Conservation (phyloP, 2,888 invertebrate genomes). For the Diaprepes abbreviatus region DNA sequence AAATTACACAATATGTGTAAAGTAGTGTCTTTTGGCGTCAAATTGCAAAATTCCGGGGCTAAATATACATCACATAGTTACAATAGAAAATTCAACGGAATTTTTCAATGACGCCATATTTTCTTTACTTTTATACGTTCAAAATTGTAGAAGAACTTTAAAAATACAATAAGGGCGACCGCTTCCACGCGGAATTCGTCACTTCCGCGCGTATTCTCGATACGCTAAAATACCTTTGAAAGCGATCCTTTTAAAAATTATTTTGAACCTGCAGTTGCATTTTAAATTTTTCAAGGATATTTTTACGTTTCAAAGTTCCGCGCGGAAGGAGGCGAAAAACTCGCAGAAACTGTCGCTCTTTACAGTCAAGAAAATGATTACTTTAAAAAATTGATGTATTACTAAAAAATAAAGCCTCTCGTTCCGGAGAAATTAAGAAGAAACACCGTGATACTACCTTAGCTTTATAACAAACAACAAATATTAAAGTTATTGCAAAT, state of each 20-base stretch:
- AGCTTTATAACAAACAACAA: conserved; percentile 39
- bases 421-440: neutral
- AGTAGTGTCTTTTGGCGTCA: conserved; percentile 33
- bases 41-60: conserved; percentile 41
- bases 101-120: conserved; percentile 42
- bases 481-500: conserved; percentile 39
- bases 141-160: conserved; percentile 34
- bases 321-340: too few relatives aligned
- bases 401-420: conserved; percentile 14
- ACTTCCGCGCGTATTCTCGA: too few relatives aligned
- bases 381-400: conserved; percentile 1
- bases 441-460: conserved; percentile 2
- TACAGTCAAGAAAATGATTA: conserved; percentile 23
- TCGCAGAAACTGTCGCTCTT: too few relatives aligned
- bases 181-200: too few relatives aligned
- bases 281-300: too few relatives aligned
- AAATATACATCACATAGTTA: conserved; percentile 46
- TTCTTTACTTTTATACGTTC: conserved; percentile 16
- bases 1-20: conserved; percentile 48
- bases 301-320: too few relatives aligned
- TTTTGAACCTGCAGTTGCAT: too few relatives aligned
- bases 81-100: conserved; percentile 44
- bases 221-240: too few relatives aligned
- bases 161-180: conserved; percentile 41
- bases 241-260: too few relatives aligned